phyloP scores from a whole-genome alignment of 2,888 invertebrate genomes.

The Chloromyia formosa region DNA sequence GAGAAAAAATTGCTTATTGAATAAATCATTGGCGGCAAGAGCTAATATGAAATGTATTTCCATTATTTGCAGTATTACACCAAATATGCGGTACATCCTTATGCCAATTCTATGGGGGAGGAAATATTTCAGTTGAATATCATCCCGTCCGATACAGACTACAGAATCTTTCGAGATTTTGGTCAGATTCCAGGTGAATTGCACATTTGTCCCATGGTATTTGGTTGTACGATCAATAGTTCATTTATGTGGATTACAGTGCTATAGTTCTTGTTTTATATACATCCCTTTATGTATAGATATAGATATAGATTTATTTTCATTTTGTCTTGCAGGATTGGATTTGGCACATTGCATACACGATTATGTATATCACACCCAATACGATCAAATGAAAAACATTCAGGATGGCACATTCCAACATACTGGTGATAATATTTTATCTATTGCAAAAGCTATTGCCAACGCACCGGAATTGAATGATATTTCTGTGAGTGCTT shows the following conservation, averaged over 20 bases:
- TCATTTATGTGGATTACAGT: too few species aligned
- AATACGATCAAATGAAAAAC: slow-evolving; percentile 72
- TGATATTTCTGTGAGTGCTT: slow-evolving; percentile 57
- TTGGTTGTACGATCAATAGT: too few species aligned
- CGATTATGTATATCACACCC: slow-evolving; percentile 82
- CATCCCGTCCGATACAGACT: slow-evolving; percentile 76
- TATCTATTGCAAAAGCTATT: slow-evolving; percentile 67
- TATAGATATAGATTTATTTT: background rate
- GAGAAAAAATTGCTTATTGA: slow-evolving; percentile 7
- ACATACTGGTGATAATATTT: slow-evolving; percentile 75
- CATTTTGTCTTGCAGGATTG: slow-evolving; percentile 66
- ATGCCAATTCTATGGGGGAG: slow-evolving; percentile 69
- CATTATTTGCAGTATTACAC: slow-evolving; percentile 61
- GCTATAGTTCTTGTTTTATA: too few species aligned
- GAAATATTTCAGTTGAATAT: slow-evolving; percentile 73
- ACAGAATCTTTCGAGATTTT: slow-evolving; percentile 72
- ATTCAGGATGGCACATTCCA: slow-evolving; percentile 76
- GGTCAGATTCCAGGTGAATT: slow-evolving; percentile 70
- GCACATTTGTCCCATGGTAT: background rate
- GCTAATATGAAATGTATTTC: slow-evolving; percentile 7
- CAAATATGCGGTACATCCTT: slow-evolving; percentile 68
- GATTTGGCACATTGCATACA: slow-evolving; percentile 81
- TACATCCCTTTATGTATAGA: background rate
- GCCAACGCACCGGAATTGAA: slow-evolving; percentile 63
- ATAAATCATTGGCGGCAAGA: background rate